Percentiles rank a stretch among this genome's conserved stretches.
These are phyloP conservation scores for Heliconius cydno DNA, from an alignment of 2,888 invertebrate genomes.

Conservation along the genomic window DNA sequence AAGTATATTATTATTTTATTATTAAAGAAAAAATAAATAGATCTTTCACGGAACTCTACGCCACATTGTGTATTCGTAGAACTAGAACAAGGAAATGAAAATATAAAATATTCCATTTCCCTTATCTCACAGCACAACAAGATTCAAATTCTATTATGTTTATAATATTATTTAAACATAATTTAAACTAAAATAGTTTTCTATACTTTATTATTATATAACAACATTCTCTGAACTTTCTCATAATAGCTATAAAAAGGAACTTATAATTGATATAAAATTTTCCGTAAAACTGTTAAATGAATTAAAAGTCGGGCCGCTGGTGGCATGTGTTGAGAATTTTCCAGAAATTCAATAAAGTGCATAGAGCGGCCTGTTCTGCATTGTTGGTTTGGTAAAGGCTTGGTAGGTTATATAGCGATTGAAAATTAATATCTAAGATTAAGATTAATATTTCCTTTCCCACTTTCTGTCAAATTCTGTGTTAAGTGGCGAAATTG, in stretches of 20 bases:
- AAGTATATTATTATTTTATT: too few relatives aligned
- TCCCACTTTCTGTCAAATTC: too few relatives aligned
- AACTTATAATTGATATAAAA: conserved; percentile 43
- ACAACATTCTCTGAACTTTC: neutral
- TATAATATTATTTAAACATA: too few relatives aligned
- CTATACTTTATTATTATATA: conserved; percentile 4
- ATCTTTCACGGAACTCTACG: too few relatives aligned
- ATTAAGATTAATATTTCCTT: neutral
- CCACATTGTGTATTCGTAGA: too few relatives aligned
- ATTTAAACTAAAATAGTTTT: neutral
- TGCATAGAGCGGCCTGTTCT: conserved; percentile 47
- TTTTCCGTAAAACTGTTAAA: conserved; percentile 48
- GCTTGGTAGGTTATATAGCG: conserved; percentile 41
- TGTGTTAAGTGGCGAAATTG: too few relatives aligned
- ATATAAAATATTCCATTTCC: too few relatives aligned
- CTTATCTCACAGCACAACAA: too few relatives aligned
- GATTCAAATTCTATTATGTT: too few relatives aligned
- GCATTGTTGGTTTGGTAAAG: conserved; percentile 52
- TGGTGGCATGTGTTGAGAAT: conserved; percentile 70
- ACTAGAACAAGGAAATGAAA: too few relatives aligned
- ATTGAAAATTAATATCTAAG: neutral
- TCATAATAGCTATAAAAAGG: conserved; percentile 37
- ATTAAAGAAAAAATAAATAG: too few relatives aligned
- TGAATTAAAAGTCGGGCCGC: conserved; percentile 60
- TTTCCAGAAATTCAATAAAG: conserved; percentile 76